Evolutionary conservation across 2,888 invertebrate species (phyloP).

Genomic region (Suillia variegata): DNA sequence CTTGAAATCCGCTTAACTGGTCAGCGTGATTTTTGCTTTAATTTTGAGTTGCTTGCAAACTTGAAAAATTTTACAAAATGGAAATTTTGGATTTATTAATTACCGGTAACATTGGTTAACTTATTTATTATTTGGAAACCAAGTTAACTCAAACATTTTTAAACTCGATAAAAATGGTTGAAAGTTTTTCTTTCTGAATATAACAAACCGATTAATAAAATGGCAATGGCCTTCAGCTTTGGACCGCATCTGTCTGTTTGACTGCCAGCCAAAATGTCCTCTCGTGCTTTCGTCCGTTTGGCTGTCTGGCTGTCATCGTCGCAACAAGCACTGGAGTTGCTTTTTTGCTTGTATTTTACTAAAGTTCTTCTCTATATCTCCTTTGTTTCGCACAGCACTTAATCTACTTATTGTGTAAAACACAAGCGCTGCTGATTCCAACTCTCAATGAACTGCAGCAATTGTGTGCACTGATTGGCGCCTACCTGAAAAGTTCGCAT

Average conservation of each 20-base stretch:
- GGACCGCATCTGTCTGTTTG: neutral
- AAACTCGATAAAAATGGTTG: no score
- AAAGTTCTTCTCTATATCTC: neutral
- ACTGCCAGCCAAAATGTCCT: neutral
- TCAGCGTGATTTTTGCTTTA: no score
- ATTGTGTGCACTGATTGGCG: conserved; percentile 56
- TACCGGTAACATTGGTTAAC: no score
- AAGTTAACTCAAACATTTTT: no score
- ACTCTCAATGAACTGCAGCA: conserved; percentile 56
- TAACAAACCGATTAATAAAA: no score
- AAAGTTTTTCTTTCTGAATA: no score
- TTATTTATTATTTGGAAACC: no score
- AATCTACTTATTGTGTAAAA: conserved; percentile 61
- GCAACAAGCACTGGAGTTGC: neutral
- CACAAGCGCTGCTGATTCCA: conserved; percentile 60
- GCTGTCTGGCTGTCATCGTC: conserved; percentile 2
- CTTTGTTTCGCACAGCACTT: conserved; percentile 48
- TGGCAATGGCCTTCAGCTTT: neutral
- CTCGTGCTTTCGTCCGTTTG: neutral
- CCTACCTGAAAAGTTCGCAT: conserved; percentile 61
- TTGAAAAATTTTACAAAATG: no score
- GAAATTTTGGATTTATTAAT: no score
- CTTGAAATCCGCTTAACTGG: neutral
- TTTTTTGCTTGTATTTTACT: neutral
- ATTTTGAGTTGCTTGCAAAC: no score